Conservation (phyloP, 2,797 vertebrate genomes). For the Loris lydekkerianus region DNA sequence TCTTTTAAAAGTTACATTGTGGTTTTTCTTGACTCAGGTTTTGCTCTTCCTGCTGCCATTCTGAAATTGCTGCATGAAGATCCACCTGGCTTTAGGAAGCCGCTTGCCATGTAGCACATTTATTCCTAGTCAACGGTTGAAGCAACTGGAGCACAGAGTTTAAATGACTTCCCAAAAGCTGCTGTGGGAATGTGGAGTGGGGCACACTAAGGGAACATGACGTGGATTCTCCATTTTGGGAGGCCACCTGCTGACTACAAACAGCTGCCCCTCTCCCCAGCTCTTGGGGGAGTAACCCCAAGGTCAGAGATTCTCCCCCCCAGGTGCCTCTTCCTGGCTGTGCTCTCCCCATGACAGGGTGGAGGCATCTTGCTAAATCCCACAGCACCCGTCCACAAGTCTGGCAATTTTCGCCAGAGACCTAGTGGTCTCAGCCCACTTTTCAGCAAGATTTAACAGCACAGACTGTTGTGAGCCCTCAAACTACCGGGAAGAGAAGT, state of each 20-base stretch:
- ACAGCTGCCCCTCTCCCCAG: neutral
- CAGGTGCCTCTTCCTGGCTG: neutral
- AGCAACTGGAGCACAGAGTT: slow-evolving; percentile 70
- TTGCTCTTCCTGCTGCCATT: neutral
- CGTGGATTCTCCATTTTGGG: slow-evolving; percentile 38
- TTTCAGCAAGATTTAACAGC: slow-evolving; percentile 81
- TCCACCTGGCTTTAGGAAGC: slow-evolving; percentile 65
- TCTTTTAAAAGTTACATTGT: slow-evolving; percentile 21
- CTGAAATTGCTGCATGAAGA: neutral
- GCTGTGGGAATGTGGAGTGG: slow-evolving; percentile 66
- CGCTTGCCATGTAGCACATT: neutral
- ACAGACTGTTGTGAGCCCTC: slow-evolving; percentile 65
- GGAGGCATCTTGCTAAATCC: slow-evolving; percentile 67
- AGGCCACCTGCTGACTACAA: slow-evolving; percentile 39
- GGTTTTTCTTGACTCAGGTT: slow-evolving; percentile 51
- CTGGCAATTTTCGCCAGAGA: slow-evolving; percentile 79
- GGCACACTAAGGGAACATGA: slow-evolving; percentile 39
- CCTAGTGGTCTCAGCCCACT: slow-evolving; percentile 73
- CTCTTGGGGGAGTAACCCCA: neutral
- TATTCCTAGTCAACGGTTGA: slow-evolving; percentile 34
- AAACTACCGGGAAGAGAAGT: slow-evolving; percentile 74
- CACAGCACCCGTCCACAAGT: slow-evolving; percentile 43
- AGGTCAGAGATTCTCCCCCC: slow-evolving; percentile 38
- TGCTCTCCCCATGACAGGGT: slow-evolving; percentile 10
- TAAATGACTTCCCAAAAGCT: slow-evolving; percentile 63